Evolutionary conservation across 2,888 invertebrate genomes (phyloP), one percentile per base, ranked within the genome.

Genomic region (Drosophila basisetae): DNA sequence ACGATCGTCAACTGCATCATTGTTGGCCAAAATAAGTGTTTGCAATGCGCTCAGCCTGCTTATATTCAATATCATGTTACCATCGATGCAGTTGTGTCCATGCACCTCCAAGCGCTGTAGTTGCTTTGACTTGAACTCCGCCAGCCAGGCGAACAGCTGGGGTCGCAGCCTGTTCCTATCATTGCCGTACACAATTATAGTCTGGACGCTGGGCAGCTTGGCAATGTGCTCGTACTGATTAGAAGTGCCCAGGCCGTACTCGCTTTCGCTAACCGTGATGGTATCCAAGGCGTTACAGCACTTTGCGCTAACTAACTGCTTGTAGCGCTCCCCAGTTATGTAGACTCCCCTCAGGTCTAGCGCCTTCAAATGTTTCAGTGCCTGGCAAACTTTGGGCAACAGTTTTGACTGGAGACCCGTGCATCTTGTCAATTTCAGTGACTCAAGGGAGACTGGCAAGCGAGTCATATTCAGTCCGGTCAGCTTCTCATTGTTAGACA

Each of bases 181-280:
- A 31, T 66, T 9, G 39, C 28, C 10, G 16, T 61, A 16, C 13
- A 80, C 30, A 49, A 35, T 25, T 4, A 85, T 50, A 3, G 68
- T 55, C 61, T 76, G 88, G 2, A 85, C 64, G 2, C 28, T 60
- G 16, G 84, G 88, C 7, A 85, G 25, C 50, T 56, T 58, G n/a
- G 83, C 85, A 28, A 85, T 49, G 9, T 63, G 16, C 37, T 81
- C 75, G 31, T 76, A 77, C 0, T 33, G 52, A 22, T 35, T 35
- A 13, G 0, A 4, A 6, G 1, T 4, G 35, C 0, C 0, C 1
- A 1, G 0, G 35, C 13, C 13, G 35, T 2, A 2, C 1, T 2
- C 13, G 13, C 4, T 35, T 4, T 5, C 13, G 35, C 35, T 16
- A 2, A 82, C 31, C 4, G 62, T 28, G 1, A 85, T 52, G 0